Conservation (phyloP, 1,140 invertebrate species). For the Pseudomyrmex sp. region DNA sequence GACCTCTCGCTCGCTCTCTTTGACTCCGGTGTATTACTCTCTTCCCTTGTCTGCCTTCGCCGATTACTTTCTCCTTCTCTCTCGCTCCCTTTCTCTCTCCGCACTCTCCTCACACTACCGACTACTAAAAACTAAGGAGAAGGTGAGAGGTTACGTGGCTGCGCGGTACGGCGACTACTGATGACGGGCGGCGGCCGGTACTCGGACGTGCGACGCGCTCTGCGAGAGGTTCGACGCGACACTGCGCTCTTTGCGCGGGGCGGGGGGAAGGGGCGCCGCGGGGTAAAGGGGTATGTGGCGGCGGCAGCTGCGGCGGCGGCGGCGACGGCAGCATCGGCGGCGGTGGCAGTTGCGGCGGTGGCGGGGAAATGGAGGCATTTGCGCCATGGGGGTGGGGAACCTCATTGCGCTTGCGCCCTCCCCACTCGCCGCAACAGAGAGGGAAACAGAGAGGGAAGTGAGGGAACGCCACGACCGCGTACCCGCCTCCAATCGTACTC, state of each 20-base stretch:
- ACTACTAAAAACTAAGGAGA: constrained; percentile 88
- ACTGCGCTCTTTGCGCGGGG: constrained; percentile 86
- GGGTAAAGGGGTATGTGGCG: constrained; percentile 55
- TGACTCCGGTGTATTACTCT: constrained; percentile 48
- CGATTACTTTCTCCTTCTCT: constrained; percentile 23
- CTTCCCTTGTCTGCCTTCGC: constrained; percentile 37
- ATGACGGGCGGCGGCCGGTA: constrained; percentile 88
- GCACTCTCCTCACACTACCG: constrained; percentile 79
- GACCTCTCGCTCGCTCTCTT: constrained; percentile 62
- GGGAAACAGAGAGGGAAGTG: constrained; percentile 39
- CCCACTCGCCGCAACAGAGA: constrained; percentile 41
- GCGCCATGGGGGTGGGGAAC: constrained; percentile 61
- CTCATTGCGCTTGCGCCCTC: constrained; percentile 74
- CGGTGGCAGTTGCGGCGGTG: not conserved
- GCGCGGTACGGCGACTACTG: constrained; percentile 87
- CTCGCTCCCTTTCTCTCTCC: constrained; percentile 44
- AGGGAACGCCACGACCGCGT: constrained; percentile 70
- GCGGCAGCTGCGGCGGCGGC: constrained; percentile 49
- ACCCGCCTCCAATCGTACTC: constrained; percentile 74
- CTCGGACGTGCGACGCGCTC: constrained; percentile 87
- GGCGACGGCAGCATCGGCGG: constrained; percentile 2
- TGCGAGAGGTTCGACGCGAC: constrained; percentile 90
- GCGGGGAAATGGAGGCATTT: not conserved
- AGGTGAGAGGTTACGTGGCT: constrained; percentile 87
- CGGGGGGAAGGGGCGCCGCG: constrained; percentile 68